Evolutionary conservation across 2,888 invertebrate genomes (phyloP).

Genomic region (Alloplasta piceator): DNA sequence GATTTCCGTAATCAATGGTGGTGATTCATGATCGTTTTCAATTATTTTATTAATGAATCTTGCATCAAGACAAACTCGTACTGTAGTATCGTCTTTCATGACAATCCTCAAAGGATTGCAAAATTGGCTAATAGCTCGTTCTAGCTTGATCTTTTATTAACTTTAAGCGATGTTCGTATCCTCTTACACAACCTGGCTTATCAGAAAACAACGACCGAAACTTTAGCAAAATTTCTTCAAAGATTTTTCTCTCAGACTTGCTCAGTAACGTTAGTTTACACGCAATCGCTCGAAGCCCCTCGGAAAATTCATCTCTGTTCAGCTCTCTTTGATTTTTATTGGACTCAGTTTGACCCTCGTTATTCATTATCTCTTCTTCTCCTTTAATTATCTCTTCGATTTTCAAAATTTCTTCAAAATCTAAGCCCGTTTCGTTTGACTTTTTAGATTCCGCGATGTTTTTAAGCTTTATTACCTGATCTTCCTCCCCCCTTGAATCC

Average conservation of each 20-base stretch:
- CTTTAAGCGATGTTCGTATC: slow-evolving; percentile 70
- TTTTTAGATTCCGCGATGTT: neutral
- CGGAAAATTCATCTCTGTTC: neutral
- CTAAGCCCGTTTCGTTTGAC: neutral
- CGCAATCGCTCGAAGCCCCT: neutral
- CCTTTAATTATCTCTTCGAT: too few species aligned
- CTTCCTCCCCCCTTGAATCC: too few species aligned
- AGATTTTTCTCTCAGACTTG: neutral
- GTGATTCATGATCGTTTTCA: slow-evolving; percentile 69
- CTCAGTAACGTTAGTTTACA: neutral
- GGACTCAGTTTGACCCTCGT: too few species aligned
- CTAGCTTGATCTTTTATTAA: slow-evolving; percentile 67
- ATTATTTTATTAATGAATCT: slow-evolving; percentile 71
- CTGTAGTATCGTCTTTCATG: slow-evolving; percentile 69
- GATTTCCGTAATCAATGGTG: slow-evolving; percentile 53
- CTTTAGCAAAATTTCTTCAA: slow-evolving; percentile 15
- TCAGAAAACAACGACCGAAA: slow-evolving; percentile 63
- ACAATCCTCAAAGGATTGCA: slow-evolving; percentile 72
- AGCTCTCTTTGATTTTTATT: neutral
- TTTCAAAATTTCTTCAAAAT: too few species aligned
- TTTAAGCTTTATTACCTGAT: neutral
- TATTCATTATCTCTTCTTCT: too few species aligned
- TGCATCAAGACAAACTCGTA: slow-evolving; percentile 73
- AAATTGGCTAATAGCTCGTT: slow-evolving; percentile 67
- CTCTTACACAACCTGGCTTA: slow-evolving; percentile 66